These are phyloP conservation scores for Barypeithes pellucidus DNA, from an alignment of 2,888 invertebrate species.

Conservation along the genomic window DNA sequence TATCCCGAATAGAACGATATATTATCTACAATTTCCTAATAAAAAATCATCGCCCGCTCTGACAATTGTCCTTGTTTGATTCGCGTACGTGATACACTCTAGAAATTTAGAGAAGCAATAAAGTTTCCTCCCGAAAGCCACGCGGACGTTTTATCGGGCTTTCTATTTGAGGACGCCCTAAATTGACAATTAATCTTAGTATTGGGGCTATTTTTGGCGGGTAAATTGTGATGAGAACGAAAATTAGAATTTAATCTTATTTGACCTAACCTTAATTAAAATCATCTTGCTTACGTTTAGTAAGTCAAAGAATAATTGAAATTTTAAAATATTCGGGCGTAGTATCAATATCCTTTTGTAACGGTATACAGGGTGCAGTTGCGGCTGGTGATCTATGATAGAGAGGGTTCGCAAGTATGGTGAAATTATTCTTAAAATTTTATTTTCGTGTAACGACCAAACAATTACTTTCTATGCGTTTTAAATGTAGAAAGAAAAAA, in stretches of 20 bases:
- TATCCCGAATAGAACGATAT: not conserved
- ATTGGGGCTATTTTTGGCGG: not conserved
- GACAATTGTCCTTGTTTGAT: slow-evolving; percentile 31
- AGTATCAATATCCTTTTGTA: no score
- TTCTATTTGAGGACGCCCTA: slow-evolving; percentile 18
- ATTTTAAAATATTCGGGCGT: no score
- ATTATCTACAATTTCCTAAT: no score
- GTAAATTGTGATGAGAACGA: not conserved
- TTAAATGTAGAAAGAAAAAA: no score
- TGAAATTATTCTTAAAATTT: no score
- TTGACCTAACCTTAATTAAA: not conserved
- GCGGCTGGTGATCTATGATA: no score
- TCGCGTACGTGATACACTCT: slow-evolving; percentile 39
- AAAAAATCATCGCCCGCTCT: slow-evolving; percentile 19
- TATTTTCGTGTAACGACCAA: no score
- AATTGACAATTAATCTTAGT: slow-evolving; percentile 28
- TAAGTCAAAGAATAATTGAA: no score
- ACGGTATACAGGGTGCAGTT: no score
- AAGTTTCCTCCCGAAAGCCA: slow-evolving; percentile 24
- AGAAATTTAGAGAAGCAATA: slow-evolving; percentile 45
- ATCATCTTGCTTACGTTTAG: not conserved
- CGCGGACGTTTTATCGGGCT: slow-evolving; percentile 12
- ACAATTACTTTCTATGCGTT: no score
- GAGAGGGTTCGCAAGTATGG: no score
- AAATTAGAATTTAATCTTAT: not conserved